Evolutionary conservation across 92 coral and sea anemone species (phyloP), one percentile per base, ranked within the genome.

Genomic region (Scolanthus callimorphus): DNA sequence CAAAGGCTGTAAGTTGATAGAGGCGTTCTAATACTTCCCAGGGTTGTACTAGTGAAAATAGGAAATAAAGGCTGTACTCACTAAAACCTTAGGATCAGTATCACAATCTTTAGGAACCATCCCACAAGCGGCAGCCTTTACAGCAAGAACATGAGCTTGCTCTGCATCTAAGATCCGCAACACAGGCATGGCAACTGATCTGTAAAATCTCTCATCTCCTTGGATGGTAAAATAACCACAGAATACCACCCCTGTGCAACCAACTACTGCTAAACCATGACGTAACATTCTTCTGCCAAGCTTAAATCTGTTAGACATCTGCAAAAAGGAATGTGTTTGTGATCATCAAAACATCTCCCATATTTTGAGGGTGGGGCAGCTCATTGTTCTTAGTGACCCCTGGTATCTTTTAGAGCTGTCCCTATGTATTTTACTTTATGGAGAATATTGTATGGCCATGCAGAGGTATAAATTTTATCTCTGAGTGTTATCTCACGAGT

Each of bases 61-160:
- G n/a, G n/a, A n/a, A n/a, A n/a, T n/a, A n/a, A n/a, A n/a, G n/a
- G n/a, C n/a, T n/a, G 41, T 34, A 34, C 8, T 69, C 71, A 92
- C 98, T 82, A 92, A 72, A 47, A 84, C 65, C 20, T 65, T 77
- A n/a, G 88, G 90, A 55, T 85, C 96, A 12, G 43, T 55, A 46
- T 63, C 60, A 8, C 25, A 43, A 54, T 92, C 98, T 26, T 56
- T 56, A 1, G 98, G 98, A 28, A 88, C 75, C 24, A 88, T 29
- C 44, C 94, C 98, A 57, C 73, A 80, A 2, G 94, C 59, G 11
- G 96, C 98, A 39, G 87, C 25, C 88, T 85, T 87, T 6, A 92
- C 96, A 51, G 87, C 98, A 43, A 80, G 38, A 30, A 57, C 47
- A 63, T 92, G 98, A 37, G 98, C 86, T 19, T 63, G 65, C 62